phyloP scores from a whole-genome alignment of 2,113 vertebrate genomes.

The Sinocyclocheilus maitianheensis region DNA sequence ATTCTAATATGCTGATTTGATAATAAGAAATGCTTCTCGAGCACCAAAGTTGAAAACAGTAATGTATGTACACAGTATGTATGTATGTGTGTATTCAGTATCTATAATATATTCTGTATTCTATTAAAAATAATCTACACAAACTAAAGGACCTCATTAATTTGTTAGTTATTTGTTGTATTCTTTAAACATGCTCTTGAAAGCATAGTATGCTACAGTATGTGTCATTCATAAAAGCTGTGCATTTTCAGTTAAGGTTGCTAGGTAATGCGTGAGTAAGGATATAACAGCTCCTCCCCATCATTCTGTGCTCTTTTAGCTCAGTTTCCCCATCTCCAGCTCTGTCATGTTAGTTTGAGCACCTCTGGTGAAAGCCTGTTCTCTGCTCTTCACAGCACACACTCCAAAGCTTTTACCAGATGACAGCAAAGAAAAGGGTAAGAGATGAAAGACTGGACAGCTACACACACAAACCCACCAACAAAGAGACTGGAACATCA shows the following conservation, averaged over 20 bases:
- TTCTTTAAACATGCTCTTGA: background rate
- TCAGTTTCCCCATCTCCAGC: slow-evolving; percentile 52
- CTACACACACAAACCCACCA: slow-evolving; percentile 14
- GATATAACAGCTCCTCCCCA: background rate
- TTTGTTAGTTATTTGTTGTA: background rate
- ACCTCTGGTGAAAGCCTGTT: slow-evolving; percentile 70
- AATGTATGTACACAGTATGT: too few species aligned
- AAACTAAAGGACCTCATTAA: background rate
- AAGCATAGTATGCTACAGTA: background rate
- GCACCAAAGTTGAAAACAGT: too few species aligned
- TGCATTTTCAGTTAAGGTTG: background rate
- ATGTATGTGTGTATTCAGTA: too few species aligned
- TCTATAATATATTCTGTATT: background rate
- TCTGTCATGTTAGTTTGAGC: slow-evolving; percentile 59
- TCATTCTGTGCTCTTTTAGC: background rate
- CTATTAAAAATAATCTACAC: background rate
- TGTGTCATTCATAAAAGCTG: background rate
- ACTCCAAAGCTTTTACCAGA: slow-evolving; percentile 68
- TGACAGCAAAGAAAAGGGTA: slow-evolving; percentile 55
- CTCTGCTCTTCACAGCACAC: slow-evolving; percentile 63
- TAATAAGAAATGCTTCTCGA: too few species aligned
- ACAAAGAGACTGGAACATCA: slow-evolving; percentile 21
- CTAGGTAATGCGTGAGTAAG: background rate
- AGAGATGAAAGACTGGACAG: slow-evolving; percentile 33
- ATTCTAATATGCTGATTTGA: too few species aligned